Evolutionary conservation across 2,797 vertebrate genomes (phyloP).

Genomic region (Rhinichthys osculus): DNA sequence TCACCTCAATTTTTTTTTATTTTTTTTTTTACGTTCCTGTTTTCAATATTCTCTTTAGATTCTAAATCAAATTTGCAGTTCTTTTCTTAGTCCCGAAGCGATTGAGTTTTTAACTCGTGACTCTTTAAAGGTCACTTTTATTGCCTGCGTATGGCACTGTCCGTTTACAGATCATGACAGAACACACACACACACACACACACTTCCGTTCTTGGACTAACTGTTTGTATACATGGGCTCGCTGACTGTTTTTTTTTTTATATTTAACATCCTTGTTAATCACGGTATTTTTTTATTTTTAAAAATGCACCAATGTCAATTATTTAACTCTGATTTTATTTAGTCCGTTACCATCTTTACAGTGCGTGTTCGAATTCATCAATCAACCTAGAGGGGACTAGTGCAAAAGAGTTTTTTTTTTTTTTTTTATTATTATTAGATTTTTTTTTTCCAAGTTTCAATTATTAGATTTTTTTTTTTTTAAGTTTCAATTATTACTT

Average conservation of each 20-base stretch:
- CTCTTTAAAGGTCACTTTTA: background rate
- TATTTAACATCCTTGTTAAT: constrained; percentile 28
- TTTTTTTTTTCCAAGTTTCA: no score
- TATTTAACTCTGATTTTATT: background rate
- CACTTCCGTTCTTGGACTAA: background rate
- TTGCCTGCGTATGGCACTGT: background rate
- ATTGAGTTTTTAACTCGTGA: background rate
- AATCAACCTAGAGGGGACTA: constrained; percentile 58
- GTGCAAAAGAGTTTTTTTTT: constrained; percentile 50
- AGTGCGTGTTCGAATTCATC: constrained; percentile 43
- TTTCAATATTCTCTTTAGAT: no score
- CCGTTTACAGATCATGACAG: background rate
- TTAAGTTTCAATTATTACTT: no score
- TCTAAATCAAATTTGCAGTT: no score
- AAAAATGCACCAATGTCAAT: constrained; percentile 23
- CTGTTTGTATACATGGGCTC: constrained; percentile 36
- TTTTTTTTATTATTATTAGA: background rate
- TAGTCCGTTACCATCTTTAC: background rate
- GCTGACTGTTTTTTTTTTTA: constrained; percentile 44
- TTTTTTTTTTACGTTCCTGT: background rate
- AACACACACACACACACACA: background rate
- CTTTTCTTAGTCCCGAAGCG: background rate
- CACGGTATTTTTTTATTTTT: background rate
- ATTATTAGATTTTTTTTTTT: no score
- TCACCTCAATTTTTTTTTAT: constrained; percentile 15